phyloP scores from a whole-genome alignment of 2,113 vertebrate species.

The Cyanoramphus novaezelandiae region DNA sequence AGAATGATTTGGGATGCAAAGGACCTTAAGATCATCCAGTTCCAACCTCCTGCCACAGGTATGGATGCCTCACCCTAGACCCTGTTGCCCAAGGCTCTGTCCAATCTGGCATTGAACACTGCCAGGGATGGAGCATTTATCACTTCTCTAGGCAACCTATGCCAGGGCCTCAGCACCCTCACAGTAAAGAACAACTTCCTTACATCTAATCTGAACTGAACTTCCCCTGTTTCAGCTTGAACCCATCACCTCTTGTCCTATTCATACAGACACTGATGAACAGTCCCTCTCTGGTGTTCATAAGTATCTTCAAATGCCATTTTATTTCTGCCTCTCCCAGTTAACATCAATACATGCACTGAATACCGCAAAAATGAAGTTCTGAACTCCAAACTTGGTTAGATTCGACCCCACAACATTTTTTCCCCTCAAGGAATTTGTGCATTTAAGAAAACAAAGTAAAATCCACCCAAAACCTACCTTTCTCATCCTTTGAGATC shows the following conservation, averaged over 20 bases:
- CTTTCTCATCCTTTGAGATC: conserved; percentile 89
- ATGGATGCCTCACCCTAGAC: neutral
- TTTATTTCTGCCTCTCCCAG: neutral
- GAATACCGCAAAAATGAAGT: neutral
- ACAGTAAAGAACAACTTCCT: neutral
- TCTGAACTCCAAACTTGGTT: neutral
- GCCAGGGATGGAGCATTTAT: neutral
- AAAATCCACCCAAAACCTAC: conserved; percentile 45
- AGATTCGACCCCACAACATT: neutral
- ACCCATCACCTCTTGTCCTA: neutral
- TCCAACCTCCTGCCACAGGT: neutral
- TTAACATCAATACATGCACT: neutral
- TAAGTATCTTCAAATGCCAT: neutral
- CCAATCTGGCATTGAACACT: neutral
- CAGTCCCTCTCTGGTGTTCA: neutral
- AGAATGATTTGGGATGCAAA: neutral
- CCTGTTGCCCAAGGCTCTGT: neutral
- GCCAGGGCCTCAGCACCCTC: neutral
- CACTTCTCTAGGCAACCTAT: neutral
- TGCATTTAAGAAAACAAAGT: neutral
- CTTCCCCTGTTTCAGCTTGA: neutral
- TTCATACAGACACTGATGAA: neutral
- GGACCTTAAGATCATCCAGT: neutral
- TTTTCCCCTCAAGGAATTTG: neutral
- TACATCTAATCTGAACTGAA: neutral